Evolutionary conservation across 2,888 invertebrate species (phyloP).

Genomic region (Limnephilus auricula): DNA sequence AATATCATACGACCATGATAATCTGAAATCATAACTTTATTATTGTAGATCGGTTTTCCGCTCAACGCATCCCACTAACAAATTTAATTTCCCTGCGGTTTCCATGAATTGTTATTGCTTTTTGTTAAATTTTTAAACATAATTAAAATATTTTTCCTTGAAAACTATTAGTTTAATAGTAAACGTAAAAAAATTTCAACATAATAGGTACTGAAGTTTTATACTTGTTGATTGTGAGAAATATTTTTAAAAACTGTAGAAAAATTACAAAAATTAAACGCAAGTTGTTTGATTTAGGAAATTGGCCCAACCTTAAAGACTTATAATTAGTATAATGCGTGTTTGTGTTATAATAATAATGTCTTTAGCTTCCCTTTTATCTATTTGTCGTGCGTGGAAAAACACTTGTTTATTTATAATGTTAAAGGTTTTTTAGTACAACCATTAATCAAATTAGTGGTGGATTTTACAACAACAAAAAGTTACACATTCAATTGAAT

Average conservation of each 20-base stretch:
- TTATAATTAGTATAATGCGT: not conserved
- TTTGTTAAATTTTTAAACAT: not conserved
- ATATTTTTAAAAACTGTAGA: not conserved
- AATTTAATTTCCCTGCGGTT: not conserved
- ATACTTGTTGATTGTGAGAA: too few relatives aligned
- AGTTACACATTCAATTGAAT: not conserved
- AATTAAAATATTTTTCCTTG: too few relatives aligned
- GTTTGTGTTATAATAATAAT: not conserved
- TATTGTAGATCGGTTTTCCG: not conserved
- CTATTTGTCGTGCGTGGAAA: not conserved
- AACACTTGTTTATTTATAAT: not conserved
- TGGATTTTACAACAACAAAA: not conserved
- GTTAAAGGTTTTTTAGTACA: not conserved
- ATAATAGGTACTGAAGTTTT: too few relatives aligned
- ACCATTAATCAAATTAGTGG: not conserved
- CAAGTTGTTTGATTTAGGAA: not conserved
- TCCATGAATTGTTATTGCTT: not conserved
- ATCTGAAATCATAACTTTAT: not conserved
- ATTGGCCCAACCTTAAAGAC: not conserved
- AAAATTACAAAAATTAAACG: not conserved
- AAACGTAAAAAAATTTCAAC: not conserved
- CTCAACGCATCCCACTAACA: not conserved
- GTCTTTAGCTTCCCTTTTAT: not conserved
- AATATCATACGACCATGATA: not conserved
- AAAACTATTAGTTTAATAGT: not conserved